Percentiles rank a stretch among this genome's conserved stretches.
Evolutionary conservation across 2,888 invertebrate species (phyloP).

Genomic region (Tetheella fluctuosa): DNA sequence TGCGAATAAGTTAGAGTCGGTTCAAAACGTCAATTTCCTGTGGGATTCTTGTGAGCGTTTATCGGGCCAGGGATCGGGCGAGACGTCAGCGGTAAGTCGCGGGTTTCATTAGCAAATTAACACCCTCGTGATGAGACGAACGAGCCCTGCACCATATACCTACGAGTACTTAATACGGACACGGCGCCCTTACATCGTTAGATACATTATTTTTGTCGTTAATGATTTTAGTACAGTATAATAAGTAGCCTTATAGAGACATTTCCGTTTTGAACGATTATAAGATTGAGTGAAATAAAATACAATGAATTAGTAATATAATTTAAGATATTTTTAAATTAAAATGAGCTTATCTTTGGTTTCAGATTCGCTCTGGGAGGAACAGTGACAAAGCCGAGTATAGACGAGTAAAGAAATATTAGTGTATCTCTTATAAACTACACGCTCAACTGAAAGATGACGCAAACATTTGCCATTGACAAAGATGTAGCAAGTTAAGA

Average conservation of each 20-base stretch:
- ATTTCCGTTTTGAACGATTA: neutral
- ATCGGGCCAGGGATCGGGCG: slow-evolving; percentile 67
- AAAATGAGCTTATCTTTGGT: no score
- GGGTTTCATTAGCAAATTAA: slow-evolving; percentile 83
- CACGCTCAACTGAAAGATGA: neutral
- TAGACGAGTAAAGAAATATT: no score
- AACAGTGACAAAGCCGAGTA: no score
- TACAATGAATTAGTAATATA: no score
- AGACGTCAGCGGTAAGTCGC: slow-evolving; percentile 72
- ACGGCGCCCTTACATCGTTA: slow-evolving; percentile 30
- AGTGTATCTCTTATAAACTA: neutral
- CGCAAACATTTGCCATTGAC: slow-evolving; percentile 4
- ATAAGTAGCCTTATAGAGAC: neutral
- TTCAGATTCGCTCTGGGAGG: no score
- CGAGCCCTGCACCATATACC: slow-evolving; percentile 41
- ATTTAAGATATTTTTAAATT: no score
- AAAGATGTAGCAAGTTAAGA: slow-evolving; percentile 19
- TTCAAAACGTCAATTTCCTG: slow-evolving; percentile 80
- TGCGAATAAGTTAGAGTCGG: slow-evolving; percentile 55
- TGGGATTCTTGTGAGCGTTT: slow-evolving; percentile 70
- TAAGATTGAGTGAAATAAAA: neutral
- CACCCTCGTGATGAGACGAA: slow-evolving; percentile 71
- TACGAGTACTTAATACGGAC: slow-evolving; percentile 44
- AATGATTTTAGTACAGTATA: slow-evolving; percentile 39
- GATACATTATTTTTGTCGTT: slow-evolving; percentile 59